Evolutionary conservation across 2,888 invertebrate species (phyloP), one percentile per base, ranked within the genome.

Genomic region (Rotaria macrura): DNA sequence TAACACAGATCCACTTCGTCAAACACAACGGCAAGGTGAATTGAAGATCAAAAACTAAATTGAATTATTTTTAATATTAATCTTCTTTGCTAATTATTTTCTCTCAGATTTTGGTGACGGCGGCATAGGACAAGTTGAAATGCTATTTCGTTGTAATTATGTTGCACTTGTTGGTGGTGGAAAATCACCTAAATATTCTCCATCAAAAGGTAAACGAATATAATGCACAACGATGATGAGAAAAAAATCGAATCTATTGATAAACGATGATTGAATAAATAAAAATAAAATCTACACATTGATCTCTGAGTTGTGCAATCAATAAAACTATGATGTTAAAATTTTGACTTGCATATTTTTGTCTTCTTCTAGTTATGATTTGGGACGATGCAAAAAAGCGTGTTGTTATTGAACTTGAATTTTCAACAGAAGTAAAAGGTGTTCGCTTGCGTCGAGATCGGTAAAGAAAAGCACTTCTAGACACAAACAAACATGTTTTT

Each of bases 381-480:
- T 98, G 98, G 98, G 98, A 98, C 91, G 98, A 98, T 91, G 91
- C 97, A 87, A 96, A 96, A 90, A 97, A 98, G 92, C 94, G 94
- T 88, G 94, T 95, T 87, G 96, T 97, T 38, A 96, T 98, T 89
- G 95, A 95, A 87, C 92, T 98, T 90, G 97, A 97, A 90, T 97
- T 98, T 90, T 96, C 95, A 90, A 94, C 94, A 87, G 95, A 96
- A 84, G 97, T 98, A 0, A 94, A 95, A 90, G 95, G 95, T 86
- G 97, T 98, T 0, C 94, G 95, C 89, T 92, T 98, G 87, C 93
- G 98, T 89, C 93, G 98, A 89, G 98, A 98, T 91, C 93, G 92
- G 91, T 92, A 87, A 65, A 14, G 23, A 12, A 47, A 85, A 40
- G 9, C 9, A 49, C 14, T 9, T 1, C 3, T 17, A 14, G 49